A percentile compares a stretch with the other conserved stretches of the same genome.
These are phyloP conservation scores for Avahi laniger DNA, from an alignment of 2,797 vertebrate species.

Conservation along the genomic window DNA sequence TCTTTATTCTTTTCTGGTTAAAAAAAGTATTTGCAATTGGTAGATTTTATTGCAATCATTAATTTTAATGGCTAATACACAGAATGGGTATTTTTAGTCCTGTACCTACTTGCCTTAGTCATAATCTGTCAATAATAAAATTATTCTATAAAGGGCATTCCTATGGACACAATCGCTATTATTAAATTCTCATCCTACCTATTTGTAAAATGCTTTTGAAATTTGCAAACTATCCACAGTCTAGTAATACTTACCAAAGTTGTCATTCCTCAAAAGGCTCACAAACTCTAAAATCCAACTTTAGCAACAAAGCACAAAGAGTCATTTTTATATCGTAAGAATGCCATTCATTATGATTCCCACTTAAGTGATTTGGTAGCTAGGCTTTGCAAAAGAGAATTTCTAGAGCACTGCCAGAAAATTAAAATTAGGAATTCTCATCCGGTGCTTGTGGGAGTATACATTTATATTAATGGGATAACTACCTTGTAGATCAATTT, in stretches of 20 bases:
- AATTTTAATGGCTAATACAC: slow-evolving; percentile 5
- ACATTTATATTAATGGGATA: background rate
- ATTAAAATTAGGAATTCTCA: slow-evolving; percentile 15
- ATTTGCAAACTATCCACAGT: background rate
- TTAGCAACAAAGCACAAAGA: slow-evolving; percentile 60
- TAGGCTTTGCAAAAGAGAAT: slow-evolving; percentile 60
- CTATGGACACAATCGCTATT: background rate
- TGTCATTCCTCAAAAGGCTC: slow-evolving; percentile 68
- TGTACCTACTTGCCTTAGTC: background rate
- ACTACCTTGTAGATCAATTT: background rate
- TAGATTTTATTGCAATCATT: slow-evolving; percentile 9
- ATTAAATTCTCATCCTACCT: background rate
- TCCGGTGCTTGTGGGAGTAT: background rate
- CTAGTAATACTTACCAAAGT: background rate
- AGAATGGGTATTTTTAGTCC: slow-evolving; percentile 23
- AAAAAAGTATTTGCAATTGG: slow-evolving; percentile 37
- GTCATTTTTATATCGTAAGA: slow-evolving; percentile 54
- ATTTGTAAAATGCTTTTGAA: slow-evolving; percentile 25
- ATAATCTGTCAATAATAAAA: slow-evolving; percentile 20
- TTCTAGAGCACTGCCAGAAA: slow-evolving; percentile 6
- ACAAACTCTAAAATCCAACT: slow-evolving; percentile 47
- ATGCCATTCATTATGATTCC: slow-evolving; percentile 64
- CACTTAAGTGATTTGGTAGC: slow-evolving; percentile 75
- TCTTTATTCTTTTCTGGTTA: background rate
- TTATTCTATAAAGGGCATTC: background rate